phyloP scores from a whole-genome alignment of 2,797 vertebrate species.

The Karalla daura region DNA sequence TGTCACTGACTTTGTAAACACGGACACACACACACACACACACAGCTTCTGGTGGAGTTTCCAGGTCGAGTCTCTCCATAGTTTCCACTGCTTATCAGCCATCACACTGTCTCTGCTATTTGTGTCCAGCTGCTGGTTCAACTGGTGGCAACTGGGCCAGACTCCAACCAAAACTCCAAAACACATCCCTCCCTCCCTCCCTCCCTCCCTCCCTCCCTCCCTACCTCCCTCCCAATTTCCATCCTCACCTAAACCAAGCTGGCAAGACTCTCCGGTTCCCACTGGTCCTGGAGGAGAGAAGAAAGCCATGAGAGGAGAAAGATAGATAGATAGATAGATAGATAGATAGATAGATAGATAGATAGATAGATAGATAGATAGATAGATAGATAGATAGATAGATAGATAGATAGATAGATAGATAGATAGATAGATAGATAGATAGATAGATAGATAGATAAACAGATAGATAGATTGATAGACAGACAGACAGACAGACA shows the following conservation, averaged over 20 bases:
- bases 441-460: neutral
- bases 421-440: neutral
- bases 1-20: no score
- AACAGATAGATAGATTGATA: neutral
- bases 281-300: conserved; percentile 62
- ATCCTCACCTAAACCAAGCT: conserved; percentile 76
- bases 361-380: neutral
- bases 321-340: neutral
- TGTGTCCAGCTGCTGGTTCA: conserved; percentile 32
- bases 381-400: neutral
- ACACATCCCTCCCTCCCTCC: neutral
- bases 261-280: conserved; percentile 66
- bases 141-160: conserved; percentile 26
- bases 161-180: conserved; percentile 27
- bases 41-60: conserved; percentile 1
- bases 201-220: neutral
- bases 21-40: no score
- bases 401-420: neutral
- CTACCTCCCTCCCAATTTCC: no score
- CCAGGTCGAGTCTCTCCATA: conserved; percentile 44
- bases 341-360: conserved; percentile 1
- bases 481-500: neutral
- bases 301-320: neutral
- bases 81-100: conserved; percentile 65
- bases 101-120: conserved; percentile 53